Conservation (phyloP, 2,888 invertebrate species). For the Lobophora halterata region DNA sequence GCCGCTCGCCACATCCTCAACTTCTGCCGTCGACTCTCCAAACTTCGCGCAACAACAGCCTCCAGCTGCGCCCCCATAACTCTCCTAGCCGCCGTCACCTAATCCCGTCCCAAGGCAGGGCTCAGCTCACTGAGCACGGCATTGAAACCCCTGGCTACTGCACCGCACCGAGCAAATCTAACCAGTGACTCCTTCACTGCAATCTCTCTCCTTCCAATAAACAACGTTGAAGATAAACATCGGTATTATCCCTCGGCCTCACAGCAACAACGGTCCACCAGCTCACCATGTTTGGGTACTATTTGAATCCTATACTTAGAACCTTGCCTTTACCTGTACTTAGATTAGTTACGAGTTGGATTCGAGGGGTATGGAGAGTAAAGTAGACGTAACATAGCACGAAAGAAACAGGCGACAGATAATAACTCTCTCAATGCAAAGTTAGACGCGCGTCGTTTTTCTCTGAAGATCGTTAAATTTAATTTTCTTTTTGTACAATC, state of each 20-base stretch:
- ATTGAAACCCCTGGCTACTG: constrained; percentile 58
- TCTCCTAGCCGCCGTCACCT: constrained; percentile 71
- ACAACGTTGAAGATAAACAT: constrained; percentile 61
- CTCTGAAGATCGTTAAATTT: too few species aligned
- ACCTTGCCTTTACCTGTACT: constrained; percentile 63
- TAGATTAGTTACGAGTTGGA: constrained; percentile 56
- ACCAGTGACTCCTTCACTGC: constrained; percentile 56
- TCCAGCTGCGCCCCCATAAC: constrained; percentile 62
- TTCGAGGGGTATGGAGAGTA: constrained; percentile 46
- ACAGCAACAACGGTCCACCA: constrained; percentile 70
- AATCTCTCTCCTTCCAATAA: constrained; percentile 62
- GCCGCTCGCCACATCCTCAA: constrained; percentile 64
- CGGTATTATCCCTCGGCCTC: constrained; percentile 68
- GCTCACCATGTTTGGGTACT: constrained; percentile 78
- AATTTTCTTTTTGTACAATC: too few species aligned
- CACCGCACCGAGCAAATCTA: constrained; percentile 38
- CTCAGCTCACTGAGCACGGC: constrained; percentile 55
- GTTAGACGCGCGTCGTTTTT: neutral
- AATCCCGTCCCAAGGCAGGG: constrained; percentile 42
- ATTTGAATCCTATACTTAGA: constrained; percentile 77
- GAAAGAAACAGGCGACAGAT: constrained; percentile 2
- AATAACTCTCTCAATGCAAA: neutral
- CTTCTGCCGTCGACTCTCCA: constrained; percentile 71
- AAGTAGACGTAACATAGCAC: constrained; percentile 31
- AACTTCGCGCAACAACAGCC: constrained; percentile 69